Evolutionary conservation across 53 echinoderm and acorn worm genomes (phyloP), one percentile per base, ranked within the genome.

Genomic region (Glandiceps talaboti): DNA sequence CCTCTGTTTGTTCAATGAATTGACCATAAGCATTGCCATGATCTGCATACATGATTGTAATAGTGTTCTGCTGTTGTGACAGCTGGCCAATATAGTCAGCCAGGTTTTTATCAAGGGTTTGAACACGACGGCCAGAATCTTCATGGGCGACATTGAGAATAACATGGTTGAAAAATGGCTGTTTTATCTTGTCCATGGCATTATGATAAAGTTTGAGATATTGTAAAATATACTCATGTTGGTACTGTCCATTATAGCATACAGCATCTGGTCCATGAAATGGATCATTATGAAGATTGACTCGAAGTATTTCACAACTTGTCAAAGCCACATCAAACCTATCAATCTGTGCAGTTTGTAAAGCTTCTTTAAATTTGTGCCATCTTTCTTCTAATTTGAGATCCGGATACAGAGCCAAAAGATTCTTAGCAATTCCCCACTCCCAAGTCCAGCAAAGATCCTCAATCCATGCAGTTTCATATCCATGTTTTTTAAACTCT

Each of bases 371-470:
- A 14, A 94, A 33, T 27, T 79, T 85, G 30, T 91, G 20, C 94
- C 94, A 94, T 73, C 94, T 87, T 73, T 74, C 80, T 26, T 83
- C 76, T 14, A 82, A 73, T 73, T 86, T 73, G 27, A 85, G 78
- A 0, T 79, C 80, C 1, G 84, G 85, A 26, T 74, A 76, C 73
- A 91, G 86, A 1, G 86, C 90, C 28, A 92, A 85, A 85, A 94
- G 80, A 81, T 90, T 88, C 33, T 91, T 89, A 26, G 87, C 89
- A 33, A 94, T 76, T 14, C 94, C 94, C 94, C 94, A 94, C 80
- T 94, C 91, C 91, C 90, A 91, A n/a, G 82, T 85, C 91, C 90
- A 91, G 74, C 94, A 94, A 0, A 90, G 83, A 82, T 94, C 94
- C 78, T 94, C 91, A 28, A 83, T 86, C 88, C 90, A 91, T 73